These are phyloP conservation scores for Tolmerus cingulatus DNA, from an alignment of 2,888 invertebrate species.

Conservation along the genomic window DNA sequence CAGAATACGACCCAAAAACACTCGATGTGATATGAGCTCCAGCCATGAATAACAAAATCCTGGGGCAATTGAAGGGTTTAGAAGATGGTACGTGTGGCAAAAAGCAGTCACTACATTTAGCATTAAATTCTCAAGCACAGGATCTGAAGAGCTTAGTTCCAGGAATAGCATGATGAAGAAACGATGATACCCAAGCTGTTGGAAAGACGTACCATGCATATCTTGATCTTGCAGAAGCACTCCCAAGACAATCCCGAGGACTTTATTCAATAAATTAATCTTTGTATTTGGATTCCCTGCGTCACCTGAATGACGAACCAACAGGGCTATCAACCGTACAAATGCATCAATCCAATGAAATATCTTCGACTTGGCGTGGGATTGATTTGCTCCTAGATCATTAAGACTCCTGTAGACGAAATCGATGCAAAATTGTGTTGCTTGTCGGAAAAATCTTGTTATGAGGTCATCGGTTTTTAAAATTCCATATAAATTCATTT, in stretches of 20 bases:
- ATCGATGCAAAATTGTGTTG: constrained; percentile 96
- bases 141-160: constrained; percentile 93
- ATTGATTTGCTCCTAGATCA: constrained; percentile 74
- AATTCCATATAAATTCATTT: constrained; percentile 96
- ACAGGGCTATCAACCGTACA: constrained; percentile 88
- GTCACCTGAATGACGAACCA: constrained; percentile 95
- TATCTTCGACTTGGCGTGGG: constrained; percentile 84
- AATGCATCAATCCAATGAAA: constrained; percentile 96
- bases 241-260: constrained; percentile 93
- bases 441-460: constrained; percentile 94
- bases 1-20: constrained; percentile 92
- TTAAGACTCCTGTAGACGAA: constrained; percentile 85
- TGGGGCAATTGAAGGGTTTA: constrained; percentile 91
- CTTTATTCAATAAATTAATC: constrained; percentile 94
- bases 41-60: constrained; percentile 99
- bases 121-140: constrained; percentile 92
- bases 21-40: constrained; percentile 95
- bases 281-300: constrained; percentile 88
- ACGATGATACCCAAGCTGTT: constrained; percentile 97
- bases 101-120: constrained; percentile 88
- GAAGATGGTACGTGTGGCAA: constrained; percentile 92
- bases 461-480: constrained; percentile 97
- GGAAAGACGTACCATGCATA: constrained; percentile 81
- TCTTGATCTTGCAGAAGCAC: constrained; percentile 97
- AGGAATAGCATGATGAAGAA: constrained; percentile 96